Evolutionary conservation across 2,797 vertebrate species (phyloP).

Genomic region (Crenuchus spilurus): DNA sequence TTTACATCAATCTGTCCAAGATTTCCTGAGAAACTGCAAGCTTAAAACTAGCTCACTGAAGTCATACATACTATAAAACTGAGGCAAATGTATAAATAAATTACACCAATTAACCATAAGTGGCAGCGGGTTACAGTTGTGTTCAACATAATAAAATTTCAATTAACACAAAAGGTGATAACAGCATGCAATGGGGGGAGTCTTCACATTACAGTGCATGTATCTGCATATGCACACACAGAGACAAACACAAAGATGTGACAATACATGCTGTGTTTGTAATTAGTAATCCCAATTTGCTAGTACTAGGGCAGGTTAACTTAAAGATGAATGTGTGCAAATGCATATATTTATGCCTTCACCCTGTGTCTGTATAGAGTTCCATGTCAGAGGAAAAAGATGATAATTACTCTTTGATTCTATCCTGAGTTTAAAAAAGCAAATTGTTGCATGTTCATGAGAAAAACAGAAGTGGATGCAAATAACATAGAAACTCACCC

Average conservation of each 20-base stretch:
- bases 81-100: constrained; percentile 36
- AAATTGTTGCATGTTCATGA: constrained; percentile 9
- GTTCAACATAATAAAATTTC: constrained; percentile 23
- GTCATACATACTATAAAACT: background rate
- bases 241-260: background rate
- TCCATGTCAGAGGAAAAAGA: constrained; percentile 10
- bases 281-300: constrained; percentile 32
- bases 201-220: background rate
- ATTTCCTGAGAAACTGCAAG: too few relatives aligned
- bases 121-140: background rate
- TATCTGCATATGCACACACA: background rate
- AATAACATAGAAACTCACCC: too few relatives aligned
- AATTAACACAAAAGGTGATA: constrained; percentile 35
- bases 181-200: background rate
- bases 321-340: background rate
- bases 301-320: constrained; percentile 1
- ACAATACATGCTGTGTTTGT: constrained; percentile 31
- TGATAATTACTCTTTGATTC: background rate
- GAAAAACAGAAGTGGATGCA: background rate
- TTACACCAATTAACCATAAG: constrained; percentile 26
- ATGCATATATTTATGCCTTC: constrained; percentile 24
- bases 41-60: too few relatives aligned
- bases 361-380: constrained; percentile 3
- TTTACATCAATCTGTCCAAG: too few relatives aligned
- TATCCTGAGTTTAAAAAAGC: background rate